phyloP scores from a whole-genome alignment of 1,140 invertebrate genomes.

The Phymastichus coffea region DNA sequence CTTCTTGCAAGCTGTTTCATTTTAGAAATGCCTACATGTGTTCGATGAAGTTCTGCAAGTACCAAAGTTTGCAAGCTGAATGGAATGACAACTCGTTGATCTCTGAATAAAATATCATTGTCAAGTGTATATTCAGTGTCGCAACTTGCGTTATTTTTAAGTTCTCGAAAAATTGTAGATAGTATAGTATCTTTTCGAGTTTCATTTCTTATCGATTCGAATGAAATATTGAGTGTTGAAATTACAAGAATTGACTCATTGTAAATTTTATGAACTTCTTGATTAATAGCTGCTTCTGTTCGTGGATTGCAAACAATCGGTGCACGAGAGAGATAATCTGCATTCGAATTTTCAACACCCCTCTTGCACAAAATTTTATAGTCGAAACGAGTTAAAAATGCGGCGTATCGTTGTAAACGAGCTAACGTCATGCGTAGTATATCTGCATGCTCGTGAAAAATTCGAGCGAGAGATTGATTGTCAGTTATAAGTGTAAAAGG shows the following conservation, averaged over 20 bases:
- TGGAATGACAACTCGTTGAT: background rate
- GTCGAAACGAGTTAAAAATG: slow-evolving; percentile 34
- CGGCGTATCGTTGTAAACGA: slow-evolving; percentile 34
- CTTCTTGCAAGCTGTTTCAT: too few species aligned
- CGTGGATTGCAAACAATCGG: background rate
- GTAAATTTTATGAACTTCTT: too few species aligned
- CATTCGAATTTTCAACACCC: slow-evolving; percentile 28
- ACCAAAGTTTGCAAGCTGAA: too few species aligned
- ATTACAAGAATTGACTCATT: too few species aligned
- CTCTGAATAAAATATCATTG: background rate
- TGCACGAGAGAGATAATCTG: slow-evolving; percentile 32
- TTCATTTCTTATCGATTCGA: background rate
- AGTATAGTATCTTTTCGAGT: background rate
- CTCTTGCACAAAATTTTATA: slow-evolving; percentile 29
- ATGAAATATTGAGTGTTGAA: background rate
- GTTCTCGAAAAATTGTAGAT: background rate
- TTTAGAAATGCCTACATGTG: too few species aligned
- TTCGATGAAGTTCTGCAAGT: too few species aligned
- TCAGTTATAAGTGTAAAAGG: slow-evolving; percentile 42
- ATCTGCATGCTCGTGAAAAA: slow-evolving; percentile 41
- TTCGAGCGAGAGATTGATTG: slow-evolving; percentile 38
- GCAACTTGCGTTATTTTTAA: background rate
- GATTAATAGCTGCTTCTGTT: background rate
- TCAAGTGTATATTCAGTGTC: background rate
- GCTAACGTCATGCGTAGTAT: slow-evolving; percentile 34